These are phyloP conservation scores for Malacoraja senta DNA, from an alignment of 2,797 vertebrate genomes.

Conservation along the genomic window DNA sequence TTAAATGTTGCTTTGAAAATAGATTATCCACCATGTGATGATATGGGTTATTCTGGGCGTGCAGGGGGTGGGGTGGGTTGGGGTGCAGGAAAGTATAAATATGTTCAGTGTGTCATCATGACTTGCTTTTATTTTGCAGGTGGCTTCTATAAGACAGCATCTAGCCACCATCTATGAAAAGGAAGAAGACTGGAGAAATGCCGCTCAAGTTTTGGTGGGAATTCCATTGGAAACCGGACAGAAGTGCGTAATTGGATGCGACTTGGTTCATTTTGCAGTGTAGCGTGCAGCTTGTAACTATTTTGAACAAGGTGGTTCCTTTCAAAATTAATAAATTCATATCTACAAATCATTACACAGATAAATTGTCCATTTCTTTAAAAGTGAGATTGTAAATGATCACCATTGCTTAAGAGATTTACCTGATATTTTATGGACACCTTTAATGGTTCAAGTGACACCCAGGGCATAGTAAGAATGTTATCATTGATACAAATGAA, in stretches of 20 bases:
- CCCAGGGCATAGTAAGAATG: neutral
- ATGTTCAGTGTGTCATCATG: neutral
- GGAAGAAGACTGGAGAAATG: conserved; percentile 96
- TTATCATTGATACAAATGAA: neutral
- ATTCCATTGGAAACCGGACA: conserved; percentile 96
- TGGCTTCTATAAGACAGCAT: conserved; percentile 96
- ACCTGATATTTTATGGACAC: neutral
- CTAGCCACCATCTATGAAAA: conserved; percentile 96
- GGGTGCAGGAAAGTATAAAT: neutral
- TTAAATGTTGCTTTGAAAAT: neutral
- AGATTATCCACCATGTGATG: neutral
- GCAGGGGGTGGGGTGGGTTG: neutral
- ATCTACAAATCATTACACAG: conserved; percentile 4
- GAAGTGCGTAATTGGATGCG: conserved; percentile 66
- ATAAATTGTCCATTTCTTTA: neutral
- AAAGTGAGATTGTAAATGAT: neutral
- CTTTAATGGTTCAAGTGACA: neutral
- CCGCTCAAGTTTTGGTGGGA: conserved; percentile 92
- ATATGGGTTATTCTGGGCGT: neutral
- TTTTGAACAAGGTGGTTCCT: neutral
- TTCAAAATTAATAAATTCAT: conserved; percentile 18
- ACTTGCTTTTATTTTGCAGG: conserved; percentile 56
- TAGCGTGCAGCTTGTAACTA: neutral
- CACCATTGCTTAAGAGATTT: neutral
- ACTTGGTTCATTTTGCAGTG: neutral